phyloP scores from a whole-genome alignment of 2,797 vertebrate genomes.

The Avahi laniger region DNA sequence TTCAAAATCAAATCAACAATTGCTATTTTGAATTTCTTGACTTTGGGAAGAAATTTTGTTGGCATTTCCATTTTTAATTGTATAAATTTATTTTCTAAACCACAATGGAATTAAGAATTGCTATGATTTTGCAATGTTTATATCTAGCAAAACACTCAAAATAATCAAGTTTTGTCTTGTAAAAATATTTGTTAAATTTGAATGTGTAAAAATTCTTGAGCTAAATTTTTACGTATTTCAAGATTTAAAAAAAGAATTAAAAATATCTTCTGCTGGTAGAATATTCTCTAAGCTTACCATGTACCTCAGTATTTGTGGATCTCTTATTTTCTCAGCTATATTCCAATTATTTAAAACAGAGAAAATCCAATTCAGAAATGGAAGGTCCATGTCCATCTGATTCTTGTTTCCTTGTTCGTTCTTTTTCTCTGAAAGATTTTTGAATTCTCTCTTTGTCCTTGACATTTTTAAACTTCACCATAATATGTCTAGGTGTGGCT shows the following conservation, averaged over 20 bases:
- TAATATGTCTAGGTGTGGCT: not conserved
- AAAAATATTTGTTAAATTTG: not conserved
- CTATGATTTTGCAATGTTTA: not conserved
- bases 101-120: not conserved
- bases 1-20: not conserved
- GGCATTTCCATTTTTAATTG: not conserved
- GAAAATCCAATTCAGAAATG: not conserved
- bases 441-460: not conserved
- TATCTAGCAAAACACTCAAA: not conserved
- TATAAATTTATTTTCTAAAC: not conserved
- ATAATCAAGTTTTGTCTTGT: not conserved
- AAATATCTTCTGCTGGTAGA: not conserved
- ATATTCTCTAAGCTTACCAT: not conserved
- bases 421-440: not conserved
- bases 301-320: not conserved
- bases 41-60: not conserved
- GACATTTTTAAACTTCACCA: not conserved
- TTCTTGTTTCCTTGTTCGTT: not conserved
- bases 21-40: not conserved
- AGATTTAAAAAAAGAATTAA: not conserved
- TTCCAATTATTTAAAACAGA: not conserved
- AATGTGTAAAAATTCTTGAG: not conserved
- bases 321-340: not conserved
- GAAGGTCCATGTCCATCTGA: not conserved
- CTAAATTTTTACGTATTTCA: not conserved